Evolutionary conservation across 2,888 invertebrate genomes (phyloP).

Genomic region (Yponomeuta malinellus): DNA sequence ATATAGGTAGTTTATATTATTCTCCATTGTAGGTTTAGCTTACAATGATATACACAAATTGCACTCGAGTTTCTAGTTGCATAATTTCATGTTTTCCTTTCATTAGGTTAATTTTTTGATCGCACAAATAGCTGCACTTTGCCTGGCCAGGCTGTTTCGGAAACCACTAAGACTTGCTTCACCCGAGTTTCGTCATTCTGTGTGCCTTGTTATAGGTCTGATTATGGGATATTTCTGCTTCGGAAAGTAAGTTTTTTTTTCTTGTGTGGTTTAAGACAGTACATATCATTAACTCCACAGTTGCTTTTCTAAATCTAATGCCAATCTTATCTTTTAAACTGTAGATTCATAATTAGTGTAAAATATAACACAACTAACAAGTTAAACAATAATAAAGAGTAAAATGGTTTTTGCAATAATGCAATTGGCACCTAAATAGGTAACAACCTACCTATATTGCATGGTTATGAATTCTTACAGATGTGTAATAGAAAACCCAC

Average conservation of each 20-base stretch:
- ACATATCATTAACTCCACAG: neutral
- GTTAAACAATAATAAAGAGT: neutral
- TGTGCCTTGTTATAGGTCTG: constrained; percentile 86
- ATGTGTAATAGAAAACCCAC: neutral
- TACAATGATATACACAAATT: no score
- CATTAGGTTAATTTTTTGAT: constrained; percentile 89
- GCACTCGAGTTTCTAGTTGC: neutral
- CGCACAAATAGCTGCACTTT: constrained; percentile 87
- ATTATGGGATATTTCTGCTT: constrained; percentile 92
- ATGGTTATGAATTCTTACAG: neutral
- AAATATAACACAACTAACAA: neutral
- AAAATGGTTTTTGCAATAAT: neutral
- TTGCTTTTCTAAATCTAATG: neutral
- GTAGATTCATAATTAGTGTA: neutral
- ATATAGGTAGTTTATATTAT: no score
- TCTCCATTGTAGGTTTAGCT: no score
- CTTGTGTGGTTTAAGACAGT: neutral
- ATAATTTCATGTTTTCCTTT: constrained; percentile 43
- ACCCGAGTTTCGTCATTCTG: constrained; percentile 84
- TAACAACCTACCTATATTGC: neutral
- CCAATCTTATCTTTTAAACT: neutral
- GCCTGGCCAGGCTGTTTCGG: constrained; percentile 86
- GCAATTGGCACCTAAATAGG: neutral
- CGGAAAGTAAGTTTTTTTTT: constrained; percentile 80
- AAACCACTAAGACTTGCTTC: constrained; percentile 83